Base-by-base conservation (phyloP, 2,888 invertebrate species). In the Branchellion lobata region DNA sequence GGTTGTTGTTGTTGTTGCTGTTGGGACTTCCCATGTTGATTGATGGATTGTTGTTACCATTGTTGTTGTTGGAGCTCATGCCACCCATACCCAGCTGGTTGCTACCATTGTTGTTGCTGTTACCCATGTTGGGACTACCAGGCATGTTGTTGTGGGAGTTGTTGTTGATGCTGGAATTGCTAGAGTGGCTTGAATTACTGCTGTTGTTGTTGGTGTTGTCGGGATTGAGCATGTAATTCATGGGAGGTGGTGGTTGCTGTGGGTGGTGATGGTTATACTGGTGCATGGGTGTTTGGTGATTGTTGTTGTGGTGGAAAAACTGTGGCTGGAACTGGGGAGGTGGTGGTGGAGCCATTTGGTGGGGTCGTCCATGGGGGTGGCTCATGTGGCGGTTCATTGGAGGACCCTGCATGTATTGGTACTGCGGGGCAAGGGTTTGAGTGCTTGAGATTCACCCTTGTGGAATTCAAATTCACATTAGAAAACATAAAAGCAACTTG, bases 281-380 rank as follows among this genome's bases (percentile, higher is more conserved):
- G 65, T 77, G 77, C 65, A 77, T 77, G 0, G 61, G 77, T 18
- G 14, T 18, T 3, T 5, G 61, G 21, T 57, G 61, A n/a, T 29
- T 33, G 65, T 33, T 77, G 36, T 53, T 34, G 21, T 77, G 77
- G 36, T 57, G 61, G 65, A 77, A 77, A 27, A 61, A 77, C 27
- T 77, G 77, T 3, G 77, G 77, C 31, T 77, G 77, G 36, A 77
- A 77, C 31, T 77, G 77, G 31, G 61, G 34, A 3, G 53, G 27
- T 27, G 33, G 57, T 21, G 51, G 77, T 5, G 61, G 34, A 3
- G 53, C 14, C 77, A 77, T 77, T 36, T 61, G 77, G 61, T 77
- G 77, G 24, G 61, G 24, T 27, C 77, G 1, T 0, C 65, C 65
- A 24, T 40, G 51, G 1, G 75, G 75, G 29, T 40, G 33, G 27